Conservation (phyloP, 1,140 invertebrate species). For the Idris sp. region DNA sequence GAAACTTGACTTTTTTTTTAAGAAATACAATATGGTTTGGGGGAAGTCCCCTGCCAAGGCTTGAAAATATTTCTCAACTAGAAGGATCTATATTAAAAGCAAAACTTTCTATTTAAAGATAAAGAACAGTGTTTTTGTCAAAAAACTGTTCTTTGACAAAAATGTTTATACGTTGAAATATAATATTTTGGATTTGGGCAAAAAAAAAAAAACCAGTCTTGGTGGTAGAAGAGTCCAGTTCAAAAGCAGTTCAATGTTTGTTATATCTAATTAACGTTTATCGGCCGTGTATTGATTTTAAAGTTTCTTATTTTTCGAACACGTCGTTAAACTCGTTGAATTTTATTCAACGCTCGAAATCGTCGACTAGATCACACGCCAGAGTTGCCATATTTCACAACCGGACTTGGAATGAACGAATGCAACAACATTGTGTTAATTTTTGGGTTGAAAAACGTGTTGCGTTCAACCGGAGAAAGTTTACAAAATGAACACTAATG, state of each 20-base stretch:
- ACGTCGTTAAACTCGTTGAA: constrained; percentile 34
- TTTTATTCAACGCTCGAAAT: constrained; percentile 40
- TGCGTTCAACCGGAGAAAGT: constrained; percentile 33
- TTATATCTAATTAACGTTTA: constrained; percentile 48
- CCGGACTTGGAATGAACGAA: constrained; percentile 5
- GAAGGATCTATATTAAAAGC: too few species aligned
- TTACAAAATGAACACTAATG: constrained; percentile 5
- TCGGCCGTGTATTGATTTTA: constrained; percentile 45
- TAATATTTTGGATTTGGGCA: too few species aligned
- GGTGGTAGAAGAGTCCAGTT: neutral
- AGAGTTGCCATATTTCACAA: constrained; percentile 58
- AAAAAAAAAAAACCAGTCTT: too few species aligned
- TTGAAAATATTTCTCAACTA: too few species aligned
- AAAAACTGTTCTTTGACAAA: too few species aligned
- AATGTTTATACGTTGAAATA: too few species aligned
- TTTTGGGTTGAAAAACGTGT: constrained; percentile 21
- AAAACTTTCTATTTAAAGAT: too few species aligned
- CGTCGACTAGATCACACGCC: constrained; percentile 42
- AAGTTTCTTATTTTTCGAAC: constrained; percentile 22
- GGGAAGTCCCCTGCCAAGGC: too few species aligned
- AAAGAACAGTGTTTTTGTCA: neutral
- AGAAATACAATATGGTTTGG: too few species aligned
- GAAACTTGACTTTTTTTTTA: neutral
- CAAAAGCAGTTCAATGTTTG: constrained; percentile 20
- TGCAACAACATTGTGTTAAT: constrained; percentile 27